Evolutionary conservation across 2,113 vertebrate genomes (phyloP).

Genomic region (Tetrao urogallus): DNA sequence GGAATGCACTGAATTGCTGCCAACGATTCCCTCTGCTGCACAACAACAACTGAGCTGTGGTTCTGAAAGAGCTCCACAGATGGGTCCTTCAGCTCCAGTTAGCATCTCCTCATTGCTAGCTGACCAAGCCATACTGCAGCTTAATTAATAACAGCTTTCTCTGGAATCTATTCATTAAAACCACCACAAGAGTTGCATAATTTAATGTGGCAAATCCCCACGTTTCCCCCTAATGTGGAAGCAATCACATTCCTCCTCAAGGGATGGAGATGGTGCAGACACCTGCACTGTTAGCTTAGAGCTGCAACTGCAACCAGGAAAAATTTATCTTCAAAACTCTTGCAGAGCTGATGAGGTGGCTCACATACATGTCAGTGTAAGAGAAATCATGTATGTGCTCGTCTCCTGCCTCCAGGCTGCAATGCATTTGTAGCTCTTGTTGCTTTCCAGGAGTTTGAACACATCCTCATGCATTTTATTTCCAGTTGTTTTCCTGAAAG

Average conservation of each 20-base stretch:
- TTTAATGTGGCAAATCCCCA: not conserved
- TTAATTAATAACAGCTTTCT: slow-evolving; percentile 42
- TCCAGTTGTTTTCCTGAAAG: not conserved
- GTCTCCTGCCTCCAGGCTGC: fast-evolving
- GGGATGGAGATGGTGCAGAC: not conserved
- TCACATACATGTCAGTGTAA: fast-evolving
- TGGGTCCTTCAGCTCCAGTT: slow-evolving; percentile 27
- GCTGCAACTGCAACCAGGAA: not conserved
- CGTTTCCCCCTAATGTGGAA: not conserved
- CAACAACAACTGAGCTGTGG: not conserved
- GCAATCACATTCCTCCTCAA: not conserved
- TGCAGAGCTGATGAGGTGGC: not conserved
- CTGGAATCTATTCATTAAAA: slow-evolving; percentile 24
- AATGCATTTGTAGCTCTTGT: not conserved
- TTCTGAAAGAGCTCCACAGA: not conserved
- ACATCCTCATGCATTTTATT: not conserved
- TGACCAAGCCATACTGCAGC: not conserved
- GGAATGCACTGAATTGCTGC: not conserved
- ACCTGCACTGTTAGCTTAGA: not conserved
- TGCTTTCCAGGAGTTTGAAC: not conserved
- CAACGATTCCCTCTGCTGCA: not conserved
- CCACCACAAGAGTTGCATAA: not conserved
- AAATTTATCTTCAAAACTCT: not conserved
- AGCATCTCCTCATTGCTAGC: not conserved
- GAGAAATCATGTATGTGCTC: fast-evolving